Conservation (phyloP, 2,888 invertebrate species). For the Asteroscopus sphinx region DNA sequence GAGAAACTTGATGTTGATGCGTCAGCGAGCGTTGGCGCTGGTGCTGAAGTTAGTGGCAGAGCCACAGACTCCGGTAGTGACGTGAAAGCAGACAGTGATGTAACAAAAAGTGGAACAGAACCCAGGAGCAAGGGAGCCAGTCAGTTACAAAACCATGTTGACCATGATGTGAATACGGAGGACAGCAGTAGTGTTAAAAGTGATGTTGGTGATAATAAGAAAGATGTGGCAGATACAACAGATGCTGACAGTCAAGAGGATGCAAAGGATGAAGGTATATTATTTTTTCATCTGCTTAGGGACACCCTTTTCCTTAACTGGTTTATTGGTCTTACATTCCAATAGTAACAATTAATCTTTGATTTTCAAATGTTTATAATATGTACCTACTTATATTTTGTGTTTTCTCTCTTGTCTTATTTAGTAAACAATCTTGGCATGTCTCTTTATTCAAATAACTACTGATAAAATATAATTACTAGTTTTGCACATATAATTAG, state of each 20-base stretch:
- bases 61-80: constrained; percentile 37
- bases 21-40: constrained; percentile 1
- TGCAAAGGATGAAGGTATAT: constrained; percentile 60
- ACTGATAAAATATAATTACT: no score
- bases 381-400: no score
- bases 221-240: constrained; percentile 53
- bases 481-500: no score
- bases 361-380: no score
- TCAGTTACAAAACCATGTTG: constrained; percentile 79
- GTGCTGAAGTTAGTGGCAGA: constrained; percentile 3
- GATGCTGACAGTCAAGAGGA: constrained; percentile 58
- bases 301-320: no score
- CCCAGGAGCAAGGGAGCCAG: constrained; percentile 45
- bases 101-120: constrained; percentile 51
- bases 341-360: no score
- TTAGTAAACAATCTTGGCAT: no score
- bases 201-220: constrained; percentile 51
- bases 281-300: no score
- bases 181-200: constrained; percentile 66
- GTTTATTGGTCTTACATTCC: no score
- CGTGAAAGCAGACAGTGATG: constrained; percentile 38
- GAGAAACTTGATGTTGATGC: constrained; percentile 34
- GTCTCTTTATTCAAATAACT: no score
- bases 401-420: no score
- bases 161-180: constrained; percentile 68